Conservation (phyloP, 2,888 invertebrate species). For the Listrodromus nycthemerus region DNA sequence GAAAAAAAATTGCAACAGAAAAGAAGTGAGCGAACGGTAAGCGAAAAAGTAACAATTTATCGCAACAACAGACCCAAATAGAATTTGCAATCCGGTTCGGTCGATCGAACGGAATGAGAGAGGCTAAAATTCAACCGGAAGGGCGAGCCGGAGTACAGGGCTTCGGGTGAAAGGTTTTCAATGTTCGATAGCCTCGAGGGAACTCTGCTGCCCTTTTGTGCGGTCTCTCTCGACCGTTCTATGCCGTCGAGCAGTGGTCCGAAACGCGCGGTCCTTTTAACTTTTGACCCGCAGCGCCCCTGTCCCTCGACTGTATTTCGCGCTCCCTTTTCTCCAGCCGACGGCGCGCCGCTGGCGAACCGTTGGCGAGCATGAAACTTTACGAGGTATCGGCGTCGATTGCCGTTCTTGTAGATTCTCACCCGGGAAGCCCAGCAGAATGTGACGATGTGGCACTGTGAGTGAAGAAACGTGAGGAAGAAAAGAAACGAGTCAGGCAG, state of each 20-base stretch:
- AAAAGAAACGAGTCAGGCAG: constrained; percentile 35
- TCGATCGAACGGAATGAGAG: background rate
- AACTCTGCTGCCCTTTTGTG: background rate
- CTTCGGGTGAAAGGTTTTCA: constrained; percentile 52
- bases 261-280: constrained; percentile 49
- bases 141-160: background rate
- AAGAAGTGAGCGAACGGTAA: no score
- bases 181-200: constrained; percentile 35
- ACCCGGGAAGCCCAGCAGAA: constrained; percentile 10
- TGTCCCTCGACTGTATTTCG: background rate
- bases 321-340: constrained; percentile 21
- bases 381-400: constrained; percentile 59
- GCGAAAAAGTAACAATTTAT: no score
- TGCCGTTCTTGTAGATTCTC: constrained; percentile 47
- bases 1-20: no score
- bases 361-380: constrained; percentile 59
- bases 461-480: constrained; percentile 30
- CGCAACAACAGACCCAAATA: background rate
- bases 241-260: constrained; percentile 32
- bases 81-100: background rate
- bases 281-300: constrained; percentile 28
- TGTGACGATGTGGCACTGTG: constrained; percentile 17
- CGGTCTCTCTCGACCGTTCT: constrained; percentile 49
- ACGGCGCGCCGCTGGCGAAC: background rate
- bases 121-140: background rate